These are phyloP conservation scores for Lasius fuliginosus DNA, from an alignment of 2,888 invertebrate species.

Conservation along the genomic window DNA sequence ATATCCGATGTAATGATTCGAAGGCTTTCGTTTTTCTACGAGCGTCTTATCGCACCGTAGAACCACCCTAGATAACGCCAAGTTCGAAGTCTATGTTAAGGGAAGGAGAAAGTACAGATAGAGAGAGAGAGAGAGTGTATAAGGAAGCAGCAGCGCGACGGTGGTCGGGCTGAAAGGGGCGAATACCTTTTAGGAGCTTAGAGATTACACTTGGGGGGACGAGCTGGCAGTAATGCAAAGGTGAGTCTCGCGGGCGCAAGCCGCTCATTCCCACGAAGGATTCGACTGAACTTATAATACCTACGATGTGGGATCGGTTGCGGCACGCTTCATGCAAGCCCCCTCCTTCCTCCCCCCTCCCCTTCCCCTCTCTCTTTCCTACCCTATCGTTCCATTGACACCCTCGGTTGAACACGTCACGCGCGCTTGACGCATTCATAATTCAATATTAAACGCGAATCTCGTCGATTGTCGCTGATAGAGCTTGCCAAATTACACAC, in stretches of 20 bases:
- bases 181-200: slow-evolving; percentile 85
- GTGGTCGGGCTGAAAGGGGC: slow-evolving; percentile 76
- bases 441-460: slow-evolving; percentile 73
- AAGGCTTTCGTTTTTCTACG: neutral
- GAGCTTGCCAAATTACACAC: slow-evolving; percentile 37
- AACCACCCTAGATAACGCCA: slow-evolving; percentile 21
- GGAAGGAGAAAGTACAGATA: slow-evolving; percentile 66
- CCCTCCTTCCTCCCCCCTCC: slow-evolving; percentile 59
- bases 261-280: slow-evolving; percentile 84
- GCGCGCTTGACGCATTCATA: slow-evolving; percentile 73
- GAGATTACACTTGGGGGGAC: slow-evolving; percentile 82
- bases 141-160: slow-evolving; percentile 60
- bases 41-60: slow-evolving; percentile 11
- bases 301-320: slow-evolving; percentile 79
- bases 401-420: slow-evolving; percentile 60
- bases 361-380: slow-evolving; percentile 41
- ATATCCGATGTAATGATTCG: neutral
- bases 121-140: slow-evolving; percentile 22
- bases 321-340: slow-evolving; percentile 77
- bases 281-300: slow-evolving; percentile 84
- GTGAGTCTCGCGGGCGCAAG: slow-evolving; percentile 80
- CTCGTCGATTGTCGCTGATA: slow-evolving; percentile 55
- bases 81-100: slow-evolving; percentile 44
- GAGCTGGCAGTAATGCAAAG: slow-evolving; percentile 79
- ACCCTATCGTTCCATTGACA: slow-evolving; percentile 60